A percentile compares a stretch with the other conserved stretches of the same genome.
Conservation (phyloP, 2,113 vertebrate species). For the Terrapene triunguis region DNA sequence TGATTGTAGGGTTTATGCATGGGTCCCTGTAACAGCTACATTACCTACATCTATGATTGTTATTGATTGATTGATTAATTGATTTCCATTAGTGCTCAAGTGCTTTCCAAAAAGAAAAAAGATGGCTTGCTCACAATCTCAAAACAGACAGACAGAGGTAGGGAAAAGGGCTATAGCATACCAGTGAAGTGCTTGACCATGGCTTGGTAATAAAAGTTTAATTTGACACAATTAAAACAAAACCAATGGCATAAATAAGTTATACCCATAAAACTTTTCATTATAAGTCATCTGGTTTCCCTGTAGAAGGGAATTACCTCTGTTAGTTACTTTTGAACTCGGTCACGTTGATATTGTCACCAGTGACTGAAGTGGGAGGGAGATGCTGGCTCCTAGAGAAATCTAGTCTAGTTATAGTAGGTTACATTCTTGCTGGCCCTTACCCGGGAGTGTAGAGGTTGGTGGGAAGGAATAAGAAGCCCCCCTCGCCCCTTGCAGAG, state of each 20-base stretch:
- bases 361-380: neutral
- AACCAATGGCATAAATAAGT: neutral
- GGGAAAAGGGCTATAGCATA: neutral
- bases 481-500: neutral
- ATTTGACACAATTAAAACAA: neutral
- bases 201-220: neutral
- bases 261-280: neutral
- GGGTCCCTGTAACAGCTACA: neutral
- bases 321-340: conserved; percentile 54
- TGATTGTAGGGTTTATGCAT: neutral
- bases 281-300: conserved; percentile 12
- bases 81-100: neutral
- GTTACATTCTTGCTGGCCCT: neutral
- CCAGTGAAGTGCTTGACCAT: rapidly evolving
- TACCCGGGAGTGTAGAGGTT: rapidly evolving
- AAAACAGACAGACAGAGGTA: neutral
- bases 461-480: neutral
- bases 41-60: neutral
- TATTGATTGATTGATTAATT: neutral
- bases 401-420: neutral
- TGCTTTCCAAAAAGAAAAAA: neutral
- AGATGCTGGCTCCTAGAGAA: neutral
- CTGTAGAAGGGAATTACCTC: conserved; percentile 44
- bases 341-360: rapidly evolving
- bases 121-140: rapidly evolving